A percentile compares a stretch with the other conserved stretches of the same genome.
phyloP scores from a whole-genome alignment of 2,888 invertebrate species.

The Melanotus villosus region DNA sequence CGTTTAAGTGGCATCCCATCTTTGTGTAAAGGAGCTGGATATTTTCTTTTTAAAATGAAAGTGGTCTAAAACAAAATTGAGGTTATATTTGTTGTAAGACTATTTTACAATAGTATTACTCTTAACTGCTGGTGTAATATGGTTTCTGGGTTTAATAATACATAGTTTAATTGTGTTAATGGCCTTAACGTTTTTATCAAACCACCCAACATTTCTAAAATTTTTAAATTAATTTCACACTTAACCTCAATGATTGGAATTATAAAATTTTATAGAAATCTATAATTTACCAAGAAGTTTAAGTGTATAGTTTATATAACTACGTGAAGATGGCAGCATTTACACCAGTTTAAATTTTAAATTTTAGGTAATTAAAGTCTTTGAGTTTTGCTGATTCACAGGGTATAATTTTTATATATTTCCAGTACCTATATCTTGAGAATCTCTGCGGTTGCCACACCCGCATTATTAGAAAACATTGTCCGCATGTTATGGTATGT shows the following conservation, averaged over 20 bases:
- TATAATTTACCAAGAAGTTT: background rate
- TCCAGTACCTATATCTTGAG: too few species aligned
- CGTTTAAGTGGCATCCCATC: constrained; percentile 71
- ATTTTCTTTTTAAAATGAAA: constrained; percentile 78
- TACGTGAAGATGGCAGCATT: too few species aligned
- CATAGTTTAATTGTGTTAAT: background rate
- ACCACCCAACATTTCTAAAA: constrained; percentile 4
- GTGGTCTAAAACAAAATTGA: constrained; percentile 75
- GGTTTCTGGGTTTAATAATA: constrained; percentile 11
- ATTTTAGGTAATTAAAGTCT: too few species aligned
- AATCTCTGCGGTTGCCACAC: too few species aligned
- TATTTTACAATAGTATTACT: constrained; percentile 46
- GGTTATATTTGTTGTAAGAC: background rate
- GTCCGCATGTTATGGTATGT: too few species aligned
- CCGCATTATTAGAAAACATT: too few species aligned
- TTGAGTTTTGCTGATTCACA: too few species aligned
- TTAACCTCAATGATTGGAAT: background rate
- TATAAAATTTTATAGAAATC: background rate
- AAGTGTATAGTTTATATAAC: too few species aligned
- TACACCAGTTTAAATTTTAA: too few species aligned
- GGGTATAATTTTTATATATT: too few species aligned
- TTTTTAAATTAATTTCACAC: background rate
- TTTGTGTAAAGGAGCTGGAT: constrained; percentile 74
- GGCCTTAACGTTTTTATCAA: background rate
- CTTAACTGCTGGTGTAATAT: constrained; percentile 56